Base-by-base conservation (phyloP, 2,888 invertebrate genomes). In the Macropis europaea region DNA sequence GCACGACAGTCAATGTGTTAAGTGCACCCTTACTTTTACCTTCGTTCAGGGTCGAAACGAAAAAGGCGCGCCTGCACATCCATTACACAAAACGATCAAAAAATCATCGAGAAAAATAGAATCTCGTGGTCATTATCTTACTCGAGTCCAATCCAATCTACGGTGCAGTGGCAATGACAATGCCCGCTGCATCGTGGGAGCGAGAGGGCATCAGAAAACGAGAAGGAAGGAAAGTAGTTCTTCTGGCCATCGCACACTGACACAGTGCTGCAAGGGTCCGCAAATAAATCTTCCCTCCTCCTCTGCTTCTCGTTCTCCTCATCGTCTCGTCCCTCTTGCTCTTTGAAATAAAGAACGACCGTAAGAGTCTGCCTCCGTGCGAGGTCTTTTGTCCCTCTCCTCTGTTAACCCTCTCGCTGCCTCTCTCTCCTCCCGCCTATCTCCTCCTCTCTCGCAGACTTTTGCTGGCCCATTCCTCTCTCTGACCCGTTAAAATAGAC, bases 401-500 rank as follows among this genome's bases (percentile, higher is more conserved):
- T 62, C 70, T 28, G 61, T 74, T 56, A 69, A 79, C 73, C 66
- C 71, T 74, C 68, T 64, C 71, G 15, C 67, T 62, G 22, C 15
- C 57, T 36, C 45, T 54, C 56, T 50, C 38, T 45, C 24, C 40
- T 30, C 40, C 13, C 24, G n/a, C 36, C 36, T 19, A 38, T 28
- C 28, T 24, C 13, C 50, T 54, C 40, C 6, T 59, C 50, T 22
- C 34, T 30, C 38, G 36, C 62, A 32, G 42, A 47, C 73, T 56
- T 73, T 67, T 67, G 73, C 73, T 52, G 26, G 71, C 43, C 63
- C 5, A 53, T 48, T 69, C 63, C 73, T 76, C 76, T 77, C 71
- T 74, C 76, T 77, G 82, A 82, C 77, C 77, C 78, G 84, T 87
- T 86, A 88, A 88, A 88, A 88, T 88, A 88, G 88, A 87, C 86